Base-by-base conservation (phyloP, 2,888 invertebrate genomes). In the Aspidiotus rigidus region DNA sequence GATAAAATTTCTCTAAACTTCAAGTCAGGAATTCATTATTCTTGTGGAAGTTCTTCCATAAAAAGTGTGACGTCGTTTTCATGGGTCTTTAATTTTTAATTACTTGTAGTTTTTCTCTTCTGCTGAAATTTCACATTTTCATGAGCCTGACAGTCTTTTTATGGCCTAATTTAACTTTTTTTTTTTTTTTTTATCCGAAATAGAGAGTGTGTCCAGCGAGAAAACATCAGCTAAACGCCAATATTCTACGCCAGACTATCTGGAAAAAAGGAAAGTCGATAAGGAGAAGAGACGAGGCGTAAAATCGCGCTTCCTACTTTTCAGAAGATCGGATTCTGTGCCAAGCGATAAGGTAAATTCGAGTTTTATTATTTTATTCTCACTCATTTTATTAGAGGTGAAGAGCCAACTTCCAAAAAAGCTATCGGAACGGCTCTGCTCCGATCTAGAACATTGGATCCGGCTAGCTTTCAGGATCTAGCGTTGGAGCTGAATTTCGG, bases 241-340 rank as follows among this genome's bases (percentile, higher is more conserved):
- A 74, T 83, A 88, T 67, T 88, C 89, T 40, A 92, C 93, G 0
- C 94, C 94, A 0, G 93, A 93, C 74, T 95, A 95, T 78, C 81
- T 94, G 71, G 93, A 95, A 77, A 86, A 89, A 73, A 82, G 93
- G 41, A 90, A 90, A 76, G 81, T 87, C 67, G 87, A 87, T 74
- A 81, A 86, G 62, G 86, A 87, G 64, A 82, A 87, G 75, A 78
- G 85, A 73, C 84, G 84, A 76, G 83, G 85, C 1, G 39, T 71
- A 8, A 63, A 60, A 62, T 69, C 64, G 57, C 78, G 84, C 74
- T 82, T 82, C 11, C 80, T 85, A 73, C 85, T 84, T 76, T 78
- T 79, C 2, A 80, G 83, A 69, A 84, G 83, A 74, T 79, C 78
- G 66, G 78, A 74, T 69, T 16, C 60, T 62, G 71, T 74, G 66